Percentiles rank a stretch among this genome's conserved stretches.
These are phyloP conservation scores for Bungarus multicinctus DNA, from an alignment of 2,113 vertebrate species.

Conservation along the genomic window DNA sequence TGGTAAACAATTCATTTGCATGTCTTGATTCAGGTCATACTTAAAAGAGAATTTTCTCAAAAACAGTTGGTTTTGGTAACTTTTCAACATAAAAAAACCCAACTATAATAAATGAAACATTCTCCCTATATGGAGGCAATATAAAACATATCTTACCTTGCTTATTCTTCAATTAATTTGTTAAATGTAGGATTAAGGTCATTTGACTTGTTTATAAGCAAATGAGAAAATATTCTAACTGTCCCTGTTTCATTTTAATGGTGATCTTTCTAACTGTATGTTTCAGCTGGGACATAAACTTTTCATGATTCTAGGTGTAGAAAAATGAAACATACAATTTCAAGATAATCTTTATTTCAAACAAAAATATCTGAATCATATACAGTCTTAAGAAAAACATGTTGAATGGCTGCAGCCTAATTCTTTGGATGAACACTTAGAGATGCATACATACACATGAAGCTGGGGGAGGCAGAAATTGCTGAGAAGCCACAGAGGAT, in stretches of 20 bases:
- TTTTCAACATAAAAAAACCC: not conserved
- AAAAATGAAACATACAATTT: not conserved
- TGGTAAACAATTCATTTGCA: not conserved
- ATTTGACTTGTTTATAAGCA: not conserved
- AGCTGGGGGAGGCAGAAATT: not conserved
- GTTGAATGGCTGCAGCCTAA: not conserved
- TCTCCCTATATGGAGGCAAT: not conserved
- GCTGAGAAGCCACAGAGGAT: not conserved
- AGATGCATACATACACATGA: not conserved
- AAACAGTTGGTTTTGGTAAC: not conserved
- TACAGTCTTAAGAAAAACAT: not conserved
- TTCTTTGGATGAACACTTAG: not conserved
- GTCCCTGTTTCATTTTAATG: not conserved
- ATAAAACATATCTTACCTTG: not conserved
- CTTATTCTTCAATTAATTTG: not conserved
- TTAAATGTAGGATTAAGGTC: not conserved
- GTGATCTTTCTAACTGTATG: not conserved
- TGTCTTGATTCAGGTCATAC: not conserved
- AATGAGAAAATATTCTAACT: not conserved
- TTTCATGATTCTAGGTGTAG: not conserved
- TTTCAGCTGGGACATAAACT: not conserved
- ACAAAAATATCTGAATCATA: not conserved
- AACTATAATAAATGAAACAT: not conserved
- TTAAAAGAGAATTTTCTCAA: not conserved
- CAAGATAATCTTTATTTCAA: not conserved